Conservation (phyloP, 2,113 vertebrate genomes). For the Microtus oregoni region DNA sequence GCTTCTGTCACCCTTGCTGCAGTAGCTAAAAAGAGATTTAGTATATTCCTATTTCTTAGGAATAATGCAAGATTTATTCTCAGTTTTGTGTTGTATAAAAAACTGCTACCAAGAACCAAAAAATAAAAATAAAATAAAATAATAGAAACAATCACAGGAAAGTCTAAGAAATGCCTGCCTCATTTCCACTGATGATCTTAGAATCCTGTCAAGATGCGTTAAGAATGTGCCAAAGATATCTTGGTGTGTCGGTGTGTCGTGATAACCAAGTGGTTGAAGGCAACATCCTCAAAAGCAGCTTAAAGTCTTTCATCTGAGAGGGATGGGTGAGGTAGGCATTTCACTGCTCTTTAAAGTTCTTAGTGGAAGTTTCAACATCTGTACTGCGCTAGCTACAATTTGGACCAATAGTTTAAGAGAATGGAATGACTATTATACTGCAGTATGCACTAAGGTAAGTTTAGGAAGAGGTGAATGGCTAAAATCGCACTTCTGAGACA, state of each 20-base stretch:
- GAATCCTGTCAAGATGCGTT: not conserved
- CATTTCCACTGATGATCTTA: not conserved
- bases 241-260: not conserved
- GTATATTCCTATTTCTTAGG: not conserved
- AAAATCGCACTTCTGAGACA: not conserved
- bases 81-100: not conserved
- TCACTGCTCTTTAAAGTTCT: conserved; percentile 21
- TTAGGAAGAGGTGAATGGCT: not conserved
- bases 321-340: not conserved
- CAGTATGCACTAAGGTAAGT: not conserved
- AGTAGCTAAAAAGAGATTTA: not conserved
- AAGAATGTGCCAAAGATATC: not conserved
- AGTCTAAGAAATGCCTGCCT: not conserved
- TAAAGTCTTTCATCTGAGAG: not conserved
- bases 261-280: not conserved
- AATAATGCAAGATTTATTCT: not conserved
- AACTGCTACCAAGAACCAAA: not conserved
- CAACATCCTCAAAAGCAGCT: not conserved
- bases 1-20: not conserved
- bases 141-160: not conserved
- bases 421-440: not conserved
- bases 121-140: not conserved
- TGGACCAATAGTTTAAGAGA: not conserved
- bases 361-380: not conserved
- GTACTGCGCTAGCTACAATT: not conserved